These are phyloP conservation scores for Oophaga sylvatica DNA, from an alignment of 2,797 vertebrate species.

Conservation along the genomic window DNA sequence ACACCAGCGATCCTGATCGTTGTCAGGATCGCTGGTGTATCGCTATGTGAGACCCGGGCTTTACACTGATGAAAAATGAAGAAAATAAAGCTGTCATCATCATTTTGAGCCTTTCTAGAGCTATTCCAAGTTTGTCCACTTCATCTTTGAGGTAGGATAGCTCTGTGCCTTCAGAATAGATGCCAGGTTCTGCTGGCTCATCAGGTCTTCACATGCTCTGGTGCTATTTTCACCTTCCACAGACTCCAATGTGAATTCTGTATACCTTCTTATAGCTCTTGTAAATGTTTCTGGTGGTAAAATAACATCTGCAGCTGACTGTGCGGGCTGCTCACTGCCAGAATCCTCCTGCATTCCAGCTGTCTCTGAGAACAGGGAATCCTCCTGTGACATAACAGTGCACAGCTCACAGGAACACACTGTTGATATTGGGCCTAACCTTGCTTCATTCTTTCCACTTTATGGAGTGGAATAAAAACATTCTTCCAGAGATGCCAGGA, in stretches of 20 bases:
- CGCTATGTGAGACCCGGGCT: too few species aligned
- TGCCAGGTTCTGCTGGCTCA: not conserved
- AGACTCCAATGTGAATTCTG: not conserved
- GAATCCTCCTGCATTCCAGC: constrained; percentile 28
- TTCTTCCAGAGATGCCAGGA: not conserved
- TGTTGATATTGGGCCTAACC: constrained; percentile 19
- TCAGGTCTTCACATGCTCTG: not conserved
- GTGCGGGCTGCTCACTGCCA: not conserved
- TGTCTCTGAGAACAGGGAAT: constrained; percentile 46
- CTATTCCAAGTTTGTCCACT: not conserved
- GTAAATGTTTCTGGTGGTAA: not conserved
- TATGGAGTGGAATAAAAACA: constrained; percentile 4
- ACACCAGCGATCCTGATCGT: too few species aligned
- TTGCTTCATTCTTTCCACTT: not conserved
- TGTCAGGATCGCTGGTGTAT: too few species aligned
- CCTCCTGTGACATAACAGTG: constrained; percentile 48
- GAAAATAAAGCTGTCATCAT: too few species aligned
- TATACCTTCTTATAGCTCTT: not conserved
- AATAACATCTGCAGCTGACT: constrained; percentile 23
- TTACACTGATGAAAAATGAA: too few species aligned
- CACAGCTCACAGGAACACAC: constrained; percentile 20
- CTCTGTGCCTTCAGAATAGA: not conserved
- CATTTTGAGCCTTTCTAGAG: not conserved
- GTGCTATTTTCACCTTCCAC: constrained; percentile 11
- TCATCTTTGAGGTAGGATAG: not conserved